phyloP scores from a whole-genome alignment of 37 sponge, comb jelly and placozoan species.

The Chondrilla cf. caribensis region DNA sequence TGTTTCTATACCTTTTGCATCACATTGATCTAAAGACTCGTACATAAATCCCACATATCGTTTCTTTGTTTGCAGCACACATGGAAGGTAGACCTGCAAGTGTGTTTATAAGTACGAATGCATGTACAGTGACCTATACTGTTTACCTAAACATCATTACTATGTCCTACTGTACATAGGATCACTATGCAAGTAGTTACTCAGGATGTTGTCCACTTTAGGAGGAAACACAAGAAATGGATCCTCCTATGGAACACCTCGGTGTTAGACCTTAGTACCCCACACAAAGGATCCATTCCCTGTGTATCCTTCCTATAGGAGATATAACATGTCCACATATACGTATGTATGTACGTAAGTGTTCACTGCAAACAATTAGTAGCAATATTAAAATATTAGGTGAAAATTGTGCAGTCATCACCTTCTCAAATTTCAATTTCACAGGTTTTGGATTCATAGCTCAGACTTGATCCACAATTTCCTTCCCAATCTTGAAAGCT shows the following conservation, averaged over 20 bases:
- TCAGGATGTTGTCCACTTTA: too few species aligned
- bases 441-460: constrained; percentile 87
- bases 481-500: constrained; percentile 81
- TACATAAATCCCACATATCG: constrained; percentile 87
- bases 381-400: too few species aligned
- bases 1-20: constrained; percentile 98
- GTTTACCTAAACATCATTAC: too few species aligned
- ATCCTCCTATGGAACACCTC: too few species aligned
- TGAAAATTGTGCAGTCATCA: background rate
- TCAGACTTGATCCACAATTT: constrained; percentile 77
- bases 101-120: too few species aligned
- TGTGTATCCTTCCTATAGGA: too few species aligned
- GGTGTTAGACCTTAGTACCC: background rate
- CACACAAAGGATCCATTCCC: background rate
- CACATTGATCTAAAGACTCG: constrained; percentile 78
- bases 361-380: background rate
- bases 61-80: constrained; percentile 91
- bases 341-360: background rate
- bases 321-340: background rate
- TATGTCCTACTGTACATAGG: too few species aligned
- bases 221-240: too few species aligned
- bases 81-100: constrained; percentile 84
- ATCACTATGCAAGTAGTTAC: too few species aligned
- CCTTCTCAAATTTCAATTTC: constrained; percentile 95
- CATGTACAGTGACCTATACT: too few species aligned